Evolutionary conservation across 2,113 vertebrate species (phyloP), one percentile per base, ranked within the genome.

Genomic region (Caloenas nicobarica): DNA sequence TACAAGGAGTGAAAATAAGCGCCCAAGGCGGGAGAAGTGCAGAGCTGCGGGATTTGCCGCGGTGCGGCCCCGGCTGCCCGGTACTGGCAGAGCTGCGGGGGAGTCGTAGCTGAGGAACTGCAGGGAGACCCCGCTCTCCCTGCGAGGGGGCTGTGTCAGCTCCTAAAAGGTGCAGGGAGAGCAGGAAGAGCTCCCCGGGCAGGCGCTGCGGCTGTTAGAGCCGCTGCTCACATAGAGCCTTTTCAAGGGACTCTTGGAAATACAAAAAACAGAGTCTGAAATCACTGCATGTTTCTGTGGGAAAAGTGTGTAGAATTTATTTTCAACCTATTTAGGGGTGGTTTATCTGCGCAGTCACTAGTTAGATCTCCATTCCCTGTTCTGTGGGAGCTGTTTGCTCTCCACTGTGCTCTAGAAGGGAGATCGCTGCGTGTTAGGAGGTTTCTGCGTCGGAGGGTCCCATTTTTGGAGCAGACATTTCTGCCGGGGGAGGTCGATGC

Each of bases 351-450:
- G 2, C 9, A 36, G 22, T 18, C 48, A 10, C 42, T 48, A 5
- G 2, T 33, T 9, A n/a, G 31, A 40, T 9, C 4, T 51, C 61
- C 18, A 5, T n/a, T 17, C 33, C 16, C 60, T 5, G 34, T 13
- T 33, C 28, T 3, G 48, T 6, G 60, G 51, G n/a, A 36, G 64
- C 23, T 11, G 33, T 22, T 5, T 4, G 4, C 18, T 18, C 81
- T 29, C 28, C 16, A 0, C 40, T 8, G 44, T 1, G 44, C 50
- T 48, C 33, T 13, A 2, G 2, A 21, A 23, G 22, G 33, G 33
- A 40, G 18, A 9, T 44, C 0, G 8, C 4, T 17, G 40, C 4
- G 0, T 2, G 16, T 22, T 3, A 0, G 34, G 38, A 0, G 8
- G 24, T 4, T 81, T 17, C 42, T 34, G 28, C 22, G 9, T 18